Evolutionary conservation across 2,797 vertebrate species (phyloP).

Genomic region (Sandelia bainsii): DNA sequence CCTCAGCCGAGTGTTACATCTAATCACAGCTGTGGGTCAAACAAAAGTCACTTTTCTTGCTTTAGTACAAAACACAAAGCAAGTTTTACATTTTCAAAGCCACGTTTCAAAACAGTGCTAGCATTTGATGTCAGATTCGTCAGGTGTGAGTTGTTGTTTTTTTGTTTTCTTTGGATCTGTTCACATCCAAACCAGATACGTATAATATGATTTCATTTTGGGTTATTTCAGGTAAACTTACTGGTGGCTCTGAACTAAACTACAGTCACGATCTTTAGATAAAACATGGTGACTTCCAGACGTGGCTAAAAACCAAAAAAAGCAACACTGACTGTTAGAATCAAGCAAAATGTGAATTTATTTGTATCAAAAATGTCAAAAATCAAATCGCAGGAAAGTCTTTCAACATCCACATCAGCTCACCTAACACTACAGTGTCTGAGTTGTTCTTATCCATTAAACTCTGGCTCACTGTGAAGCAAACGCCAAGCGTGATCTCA

Average conservation of each 20-base stretch:
- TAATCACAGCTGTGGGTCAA: slow-evolving; percentile 23
- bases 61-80: slow-evolving; percentile 8
- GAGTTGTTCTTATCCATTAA: slow-evolving; percentile 20
- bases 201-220: no score
- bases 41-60: slow-evolving; percentile 23
- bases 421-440: neutral
- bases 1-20: neutral
- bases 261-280: no score
- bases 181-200: no score
- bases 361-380: neutral
- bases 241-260: no score
- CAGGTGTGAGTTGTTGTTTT: no score
- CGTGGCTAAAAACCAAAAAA: no score
- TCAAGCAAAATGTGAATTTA: neutral
- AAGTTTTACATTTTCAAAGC: no score
- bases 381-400: neutral
- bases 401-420: neutral
- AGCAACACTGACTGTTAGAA: no score
- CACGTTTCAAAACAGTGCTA: neutral
- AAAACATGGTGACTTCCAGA: no score
- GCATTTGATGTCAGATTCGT: neutral
- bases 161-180: no score
- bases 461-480: slow-evolving; percentile 8
- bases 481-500: slow-evolving; percentile 44
- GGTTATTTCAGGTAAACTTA: no score